Evolutionary conservation across 2,797 vertebrate species (phyloP).

Genomic region (Naso thynnoides): DNA sequence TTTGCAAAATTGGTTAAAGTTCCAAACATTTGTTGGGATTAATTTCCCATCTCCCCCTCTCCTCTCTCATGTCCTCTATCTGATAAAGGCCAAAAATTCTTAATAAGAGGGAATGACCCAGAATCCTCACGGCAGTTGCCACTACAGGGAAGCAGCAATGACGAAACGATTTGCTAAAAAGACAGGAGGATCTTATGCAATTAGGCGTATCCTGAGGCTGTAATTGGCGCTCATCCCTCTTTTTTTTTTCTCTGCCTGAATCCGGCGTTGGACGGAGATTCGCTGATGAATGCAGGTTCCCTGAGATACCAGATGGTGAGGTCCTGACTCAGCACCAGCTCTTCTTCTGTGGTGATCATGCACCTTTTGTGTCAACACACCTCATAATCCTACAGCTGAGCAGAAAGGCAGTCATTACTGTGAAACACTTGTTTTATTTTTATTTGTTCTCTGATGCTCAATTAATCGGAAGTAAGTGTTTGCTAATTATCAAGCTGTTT

Average conservation of each 20-base stretch:
- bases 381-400: constrained; percentile 23
- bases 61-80: not conserved
- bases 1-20: not conserved
- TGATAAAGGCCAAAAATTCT: constrained; percentile 1
- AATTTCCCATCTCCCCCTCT: not conserved
- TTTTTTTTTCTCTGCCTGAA: constrained; percentile 58
- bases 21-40: not conserved
- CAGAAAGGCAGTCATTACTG: not conserved
- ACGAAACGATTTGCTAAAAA: constrained; percentile 25
- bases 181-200: constrained; percentile 49
- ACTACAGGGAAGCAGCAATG: constrained; percentile 17
- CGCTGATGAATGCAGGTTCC: constrained; percentile 74
- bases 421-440: constrained; percentile 4
- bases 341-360: constrained; percentile 51
- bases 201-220: constrained; percentile 37
- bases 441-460: not conserved
- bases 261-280: constrained; percentile 60
- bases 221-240: constrained; percentile 37
- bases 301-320: constrained; percentile 76
- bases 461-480: constrained; percentile 4
- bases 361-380: constrained; percentile 31
- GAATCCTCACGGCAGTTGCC: constrained; percentile 4
- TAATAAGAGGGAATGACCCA: constrained; percentile 14
- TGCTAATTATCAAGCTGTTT: no score
- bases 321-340: constrained; percentile 70